Conservation (phyloP, 2,888 invertebrate species). For the Sclerodermus sp. region DNA sequence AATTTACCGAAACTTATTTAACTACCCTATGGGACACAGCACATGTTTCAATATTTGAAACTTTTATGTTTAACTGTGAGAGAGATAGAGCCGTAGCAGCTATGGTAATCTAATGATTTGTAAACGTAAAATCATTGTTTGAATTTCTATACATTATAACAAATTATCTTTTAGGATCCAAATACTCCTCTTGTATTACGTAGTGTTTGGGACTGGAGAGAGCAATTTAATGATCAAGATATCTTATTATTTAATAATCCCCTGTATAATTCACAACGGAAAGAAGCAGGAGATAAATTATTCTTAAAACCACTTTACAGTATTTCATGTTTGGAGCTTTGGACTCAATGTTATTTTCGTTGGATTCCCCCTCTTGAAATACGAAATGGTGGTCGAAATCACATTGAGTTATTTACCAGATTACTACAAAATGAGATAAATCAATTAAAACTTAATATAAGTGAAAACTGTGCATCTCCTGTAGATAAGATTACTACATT, state of each 20-base stretch:
- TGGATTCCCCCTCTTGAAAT: slow-evolving; percentile 85
- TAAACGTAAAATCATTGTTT: not conserved
- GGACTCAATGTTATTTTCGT: slow-evolving; percentile 88
- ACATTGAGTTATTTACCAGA: slow-evolving; percentile 62
- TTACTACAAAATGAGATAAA: slow-evolving; percentile 59
- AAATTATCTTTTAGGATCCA: slow-evolving; percentile 58
- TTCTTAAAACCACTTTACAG: slow-evolving; percentile 60
- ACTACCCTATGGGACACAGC: slow-evolving; percentile 90
- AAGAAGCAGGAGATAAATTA: slow-evolving; percentile 11
- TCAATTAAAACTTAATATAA: slow-evolving; percentile 51
- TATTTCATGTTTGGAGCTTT: slow-evolving; percentile 69
- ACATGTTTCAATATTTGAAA: slow-evolving; percentile 86
- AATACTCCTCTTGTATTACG: slow-evolving; percentile 65
- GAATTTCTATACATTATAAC: slow-evolving; percentile 61
- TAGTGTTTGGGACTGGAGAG: slow-evolving; percentile 89
- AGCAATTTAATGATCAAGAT: slow-evolving; percentile 82
- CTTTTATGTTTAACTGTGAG: slow-evolving; percentile 88
- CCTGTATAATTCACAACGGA: slow-evolving; percentile 61
- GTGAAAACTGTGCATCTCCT: slow-evolving; percentile 26
- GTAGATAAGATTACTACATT: slow-evolving; percentile 44
- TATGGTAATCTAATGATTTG: slow-evolving; percentile 58
- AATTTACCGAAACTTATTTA: slow-evolving; percentile 90
- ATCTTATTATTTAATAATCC: slow-evolving; percentile 84
- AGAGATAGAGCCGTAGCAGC: slow-evolving; percentile 73
- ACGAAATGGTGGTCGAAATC: slow-evolving; percentile 69